A percentile compares a stretch with the other conserved stretches of the same genome.
These are phyloP conservation scores for Phorcus lineatus DNA, from an alignment of 2,888 invertebrate genomes.

Conservation along the genomic window DNA sequence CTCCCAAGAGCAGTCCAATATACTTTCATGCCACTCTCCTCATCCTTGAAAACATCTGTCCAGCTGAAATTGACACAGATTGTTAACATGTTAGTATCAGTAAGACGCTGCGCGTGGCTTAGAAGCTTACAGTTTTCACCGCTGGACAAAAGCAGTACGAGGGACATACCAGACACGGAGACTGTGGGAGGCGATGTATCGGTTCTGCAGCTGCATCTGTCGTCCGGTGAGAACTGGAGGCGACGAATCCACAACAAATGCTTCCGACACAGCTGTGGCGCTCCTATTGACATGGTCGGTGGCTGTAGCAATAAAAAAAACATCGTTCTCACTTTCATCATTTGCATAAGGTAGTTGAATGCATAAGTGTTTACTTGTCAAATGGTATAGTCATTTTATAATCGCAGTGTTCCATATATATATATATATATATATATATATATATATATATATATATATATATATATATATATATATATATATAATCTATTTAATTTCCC, in stretches of 20 bases:
- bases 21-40: conserved; percentile 33
- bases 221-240: not conserved
- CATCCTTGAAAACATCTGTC: conserved; percentile 34
- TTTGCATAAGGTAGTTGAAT: too few species aligned
- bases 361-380: too few species aligned
- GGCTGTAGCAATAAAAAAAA: conserved; percentile 31
- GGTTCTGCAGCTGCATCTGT: not conserved
- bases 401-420: too few species aligned
- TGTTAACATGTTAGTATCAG: not conserved
- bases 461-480: too few species aligned
- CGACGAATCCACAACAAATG: conserved; percentile 45
- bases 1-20: conserved; percentile 34
- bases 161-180: not conserved
- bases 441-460: too few species aligned
- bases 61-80: conserved; percentile 28
- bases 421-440: too few species aligned
- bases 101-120: too few species aligned
- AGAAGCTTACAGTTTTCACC: too few species aligned
- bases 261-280: conserved; percentile 33
- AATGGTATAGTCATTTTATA: too few species aligned
- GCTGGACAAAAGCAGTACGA: too few species aligned
- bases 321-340: too few species aligned
- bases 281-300: conserved; percentile 44
- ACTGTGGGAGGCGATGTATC: not conserved
- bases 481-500: too few species aligned